A percentile compares a stretch with the other conserved stretches of the same genome.
These are phyloP conservation scores for Poeciliopsis retropinna DNA, from an alignment of 2,113 vertebrate genomes.

Conservation along the genomic window DNA sequence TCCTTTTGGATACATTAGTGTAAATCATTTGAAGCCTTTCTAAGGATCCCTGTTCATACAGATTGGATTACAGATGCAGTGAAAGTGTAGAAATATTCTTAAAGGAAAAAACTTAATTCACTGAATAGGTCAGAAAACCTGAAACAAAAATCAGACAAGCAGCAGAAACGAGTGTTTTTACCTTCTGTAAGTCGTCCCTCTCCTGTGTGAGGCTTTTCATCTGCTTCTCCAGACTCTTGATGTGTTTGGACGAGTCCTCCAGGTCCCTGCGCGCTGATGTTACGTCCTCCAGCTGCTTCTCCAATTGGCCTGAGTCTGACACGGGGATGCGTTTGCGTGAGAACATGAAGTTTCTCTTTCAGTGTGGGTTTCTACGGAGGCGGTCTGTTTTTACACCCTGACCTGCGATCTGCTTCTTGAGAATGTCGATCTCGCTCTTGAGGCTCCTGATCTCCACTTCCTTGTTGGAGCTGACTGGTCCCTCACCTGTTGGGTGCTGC, in stretches of 20 bases:
- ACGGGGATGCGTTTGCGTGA: not conserved
- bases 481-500: conserved; percentile 87
- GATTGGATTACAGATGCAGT: not conserved
- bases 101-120: not conserved
- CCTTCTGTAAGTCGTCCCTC: conserved; percentile 93
- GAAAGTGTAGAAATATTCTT: not conserved
- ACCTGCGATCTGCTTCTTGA: conserved; percentile 95
- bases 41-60: too few relatives aligned
- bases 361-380: not conserved
- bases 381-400: conserved; percentile 6
- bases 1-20: too few relatives aligned
- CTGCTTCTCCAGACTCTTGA: conserved; percentile 92
- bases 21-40: too few relatives aligned
- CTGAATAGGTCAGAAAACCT: too few relatives aligned
- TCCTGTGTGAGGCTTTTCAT: conserved; percentile 88
- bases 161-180: conserved; percentile 55
- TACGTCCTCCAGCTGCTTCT: conserved; percentile 91
- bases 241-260: conserved; percentile 91
- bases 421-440: conserved; percentile 93
- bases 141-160: not conserved
- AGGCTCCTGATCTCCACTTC: conserved; percentile 95
- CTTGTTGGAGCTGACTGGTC: conserved; percentile 82
- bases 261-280: conserved; percentile 84
- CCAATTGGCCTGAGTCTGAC: conserved; percentile 88
- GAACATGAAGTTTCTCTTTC: not conserved